Evolutionary conservation across 2,888 invertebrate genomes (phyloP).

Genomic region (Piscicola geometra): DNA sequence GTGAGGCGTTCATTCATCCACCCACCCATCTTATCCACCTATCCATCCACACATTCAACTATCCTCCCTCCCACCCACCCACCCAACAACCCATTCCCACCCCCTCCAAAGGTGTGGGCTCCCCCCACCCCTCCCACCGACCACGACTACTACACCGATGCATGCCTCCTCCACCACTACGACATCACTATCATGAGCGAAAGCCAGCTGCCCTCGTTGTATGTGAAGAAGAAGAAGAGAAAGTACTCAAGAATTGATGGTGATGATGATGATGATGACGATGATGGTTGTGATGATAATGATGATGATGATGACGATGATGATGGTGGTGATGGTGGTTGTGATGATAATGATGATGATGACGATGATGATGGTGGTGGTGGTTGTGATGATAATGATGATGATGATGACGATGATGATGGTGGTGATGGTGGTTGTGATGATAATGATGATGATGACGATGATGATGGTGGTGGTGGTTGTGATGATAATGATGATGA

Average conservation of each 20-base stretch:
- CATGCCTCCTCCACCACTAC: conserved; percentile 77
- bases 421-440: neutral
- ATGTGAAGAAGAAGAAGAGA: conserved; percentile 64
- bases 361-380: neutral
- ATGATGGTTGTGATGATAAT: neutral
- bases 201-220: conserved; percentile 72
- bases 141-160: conserved; percentile 83
- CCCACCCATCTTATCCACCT: no score
- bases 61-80: no score
- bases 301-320: neutral
- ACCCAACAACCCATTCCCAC: neutral
- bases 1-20: no score
- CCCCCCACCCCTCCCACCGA: conserved; percentile 92
- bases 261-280: neutral
- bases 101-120: conserved; percentile 74
- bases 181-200: conserved; percentile 71
- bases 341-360: neutral
- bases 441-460: neutral
- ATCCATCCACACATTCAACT: no score
- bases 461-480: conserved; percentile 10
- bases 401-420: neutral
- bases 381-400: neutral
- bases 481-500: conserved; percentile 20
- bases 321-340: neutral
- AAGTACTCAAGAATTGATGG: neutral